Conservation (phyloP, 2,113 vertebrate genomes). For the Phylloscopus trochilus region DNA sequence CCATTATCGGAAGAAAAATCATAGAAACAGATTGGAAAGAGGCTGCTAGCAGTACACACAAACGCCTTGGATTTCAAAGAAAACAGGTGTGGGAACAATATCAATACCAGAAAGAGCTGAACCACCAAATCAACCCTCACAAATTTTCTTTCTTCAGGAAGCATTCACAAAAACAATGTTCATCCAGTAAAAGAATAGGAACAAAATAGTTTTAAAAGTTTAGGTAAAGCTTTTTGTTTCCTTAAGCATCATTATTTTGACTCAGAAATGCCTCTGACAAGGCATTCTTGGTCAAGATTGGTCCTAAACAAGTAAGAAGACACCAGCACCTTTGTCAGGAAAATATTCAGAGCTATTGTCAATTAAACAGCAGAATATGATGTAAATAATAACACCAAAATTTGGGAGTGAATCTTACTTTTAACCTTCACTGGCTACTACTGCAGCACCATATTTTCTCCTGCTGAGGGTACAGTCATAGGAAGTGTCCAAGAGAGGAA, state of each 20-base stretch:
- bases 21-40: neutral
- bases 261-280: neutral
- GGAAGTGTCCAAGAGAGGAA: neutral
- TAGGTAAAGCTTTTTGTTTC: neutral
- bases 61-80: neutral
- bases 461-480: neutral
- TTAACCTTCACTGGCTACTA: neutral
- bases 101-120: neutral
- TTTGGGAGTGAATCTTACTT: neutral
- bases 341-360: neutral
- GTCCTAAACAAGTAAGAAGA: neutral
- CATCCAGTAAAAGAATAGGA: neutral
- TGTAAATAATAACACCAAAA: neutral
- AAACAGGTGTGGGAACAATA: neutral
- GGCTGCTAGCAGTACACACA: neutral
- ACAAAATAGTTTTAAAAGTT: neutral
- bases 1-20: neutral
- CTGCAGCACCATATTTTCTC: neutral
- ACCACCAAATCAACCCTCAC: neutral
- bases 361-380: neutral
- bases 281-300: neutral
- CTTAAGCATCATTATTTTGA: neutral
- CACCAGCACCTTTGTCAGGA: neutral
- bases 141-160: neutral
- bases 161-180: neutral